Conservation (phyloP, 1,140 invertebrate genomes). For the Camponotus floridanus region DNA sequence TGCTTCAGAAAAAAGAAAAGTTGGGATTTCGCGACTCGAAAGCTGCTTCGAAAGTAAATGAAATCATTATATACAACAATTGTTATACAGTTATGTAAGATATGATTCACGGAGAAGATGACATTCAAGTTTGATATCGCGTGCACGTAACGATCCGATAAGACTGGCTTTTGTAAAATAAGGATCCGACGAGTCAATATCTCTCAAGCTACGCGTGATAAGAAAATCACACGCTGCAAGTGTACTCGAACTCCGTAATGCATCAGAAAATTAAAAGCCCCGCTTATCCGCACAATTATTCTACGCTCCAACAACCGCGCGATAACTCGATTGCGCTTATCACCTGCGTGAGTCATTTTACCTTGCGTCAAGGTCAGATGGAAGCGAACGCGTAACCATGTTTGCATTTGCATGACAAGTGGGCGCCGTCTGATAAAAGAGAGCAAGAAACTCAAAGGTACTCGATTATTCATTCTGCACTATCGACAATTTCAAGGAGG, state of each 20-base stretch:
- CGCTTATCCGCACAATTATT: constrained; percentile 28
- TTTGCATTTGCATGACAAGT: constrained; percentile 11
- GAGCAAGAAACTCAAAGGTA: background rate
- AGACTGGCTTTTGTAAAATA: background rate
- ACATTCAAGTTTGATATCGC: constrained; percentile 14
- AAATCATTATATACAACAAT: background rate
- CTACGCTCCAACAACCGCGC: background rate
- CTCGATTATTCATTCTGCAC: background rate
- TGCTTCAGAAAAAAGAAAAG: background rate
- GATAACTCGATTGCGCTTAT: constrained; percentile 35
- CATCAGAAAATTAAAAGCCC: constrained; percentile 27
- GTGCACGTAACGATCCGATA: background rate
- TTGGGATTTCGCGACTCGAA: background rate
- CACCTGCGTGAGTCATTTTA: constrained; percentile 40
- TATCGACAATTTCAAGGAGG: background rate
- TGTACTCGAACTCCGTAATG: background rate
- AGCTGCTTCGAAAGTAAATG: background rate
- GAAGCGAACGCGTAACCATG: background rate
- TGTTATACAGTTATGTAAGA: too few relatives aligned
- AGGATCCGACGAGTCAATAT: background rate
- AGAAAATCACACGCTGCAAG: background rate
- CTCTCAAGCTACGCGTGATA: constrained; percentile 30
- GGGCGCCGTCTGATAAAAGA: constrained; percentile 8
- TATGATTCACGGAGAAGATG: background rate
- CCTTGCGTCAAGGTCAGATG: constrained; percentile 29